These are phyloP conservation scores for Notospermus geniculatus DNA, from an alignment of 1,140 invertebrate genomes.

Conservation along the genomic window DNA sequence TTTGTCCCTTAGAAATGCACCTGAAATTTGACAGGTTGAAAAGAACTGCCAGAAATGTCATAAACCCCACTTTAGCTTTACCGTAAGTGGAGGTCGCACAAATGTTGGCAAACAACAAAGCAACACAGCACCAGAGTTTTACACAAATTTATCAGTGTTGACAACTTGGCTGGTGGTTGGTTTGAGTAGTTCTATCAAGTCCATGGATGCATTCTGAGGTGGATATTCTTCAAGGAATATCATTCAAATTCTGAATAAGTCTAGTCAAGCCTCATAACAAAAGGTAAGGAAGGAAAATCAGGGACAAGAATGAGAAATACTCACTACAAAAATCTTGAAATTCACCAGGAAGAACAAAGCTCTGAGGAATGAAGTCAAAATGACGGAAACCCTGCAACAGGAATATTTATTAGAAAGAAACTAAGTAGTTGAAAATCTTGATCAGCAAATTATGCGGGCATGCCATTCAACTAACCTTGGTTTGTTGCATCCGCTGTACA, in stretches of 20 bases:
- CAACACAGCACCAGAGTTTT: neutral
- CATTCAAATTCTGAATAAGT: too few relatives aligned
- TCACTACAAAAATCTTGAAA: conserved; percentile 61
- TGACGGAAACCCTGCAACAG: conserved; percentile 73
- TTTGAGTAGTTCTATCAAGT: too few relatives aligned
- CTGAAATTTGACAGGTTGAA: conserved; percentile 33
- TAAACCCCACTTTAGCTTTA: too few relatives aligned
- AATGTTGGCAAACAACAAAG: neutral
- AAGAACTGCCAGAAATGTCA: too few relatives aligned
- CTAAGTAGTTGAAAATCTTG: neutral
- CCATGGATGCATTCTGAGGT: too few relatives aligned
- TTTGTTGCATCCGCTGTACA: conserved; percentile 75
- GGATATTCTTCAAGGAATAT: too few relatives aligned
- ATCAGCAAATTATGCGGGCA: neutral
- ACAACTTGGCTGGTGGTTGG: too few relatives aligned
- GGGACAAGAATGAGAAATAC: too few relatives aligned
- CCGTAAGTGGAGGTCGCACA: neutral
- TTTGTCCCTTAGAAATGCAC: conserved; percentile 56
- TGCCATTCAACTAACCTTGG: conserved; percentile 51
- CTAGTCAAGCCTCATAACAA: neutral
- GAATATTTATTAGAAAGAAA: conserved; percentile 12
- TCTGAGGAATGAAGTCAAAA: conserved; percentile 90
- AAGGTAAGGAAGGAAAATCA: neutral
- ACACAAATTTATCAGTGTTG: too few relatives aligned
- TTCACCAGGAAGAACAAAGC: conserved; percentile 84